Percentiles rank a stretch among this genome's conserved stretches.
phyloP scores from a whole-genome alignment of 2,113 vertebrate species.

The Engystomops pustulosus region DNA sequence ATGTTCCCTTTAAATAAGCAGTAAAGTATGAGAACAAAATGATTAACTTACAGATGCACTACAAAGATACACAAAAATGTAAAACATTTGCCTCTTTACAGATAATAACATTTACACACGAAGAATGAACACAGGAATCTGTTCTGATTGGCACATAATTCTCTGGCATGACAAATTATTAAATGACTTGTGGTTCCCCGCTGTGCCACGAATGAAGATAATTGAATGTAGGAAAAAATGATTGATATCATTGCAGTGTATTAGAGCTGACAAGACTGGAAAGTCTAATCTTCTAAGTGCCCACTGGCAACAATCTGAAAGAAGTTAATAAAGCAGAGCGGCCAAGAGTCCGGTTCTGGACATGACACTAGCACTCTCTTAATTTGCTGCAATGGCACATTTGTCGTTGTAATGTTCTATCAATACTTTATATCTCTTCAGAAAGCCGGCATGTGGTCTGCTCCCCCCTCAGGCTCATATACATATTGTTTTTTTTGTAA shows the following conservation, averaged over 20 bases:
- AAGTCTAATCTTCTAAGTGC: constrained; percentile 58
- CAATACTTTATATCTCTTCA: constrained; percentile 6
- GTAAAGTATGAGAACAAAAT: not conserved
- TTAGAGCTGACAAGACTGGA: constrained; percentile 49
- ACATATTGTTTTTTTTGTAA: constrained; percentile 19
- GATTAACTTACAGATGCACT: not conserved
- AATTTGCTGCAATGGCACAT: constrained; percentile 48
- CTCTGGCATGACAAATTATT: constrained; percentile 35
- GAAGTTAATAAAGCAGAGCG: constrained; percentile 44
- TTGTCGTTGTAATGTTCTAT: not conserved
- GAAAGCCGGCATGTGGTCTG: not conserved
- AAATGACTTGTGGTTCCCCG: constrained; percentile 37
- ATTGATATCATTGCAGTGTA: constrained; percentile 49
- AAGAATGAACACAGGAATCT: not conserved
- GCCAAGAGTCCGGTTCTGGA: constrained; percentile 40
- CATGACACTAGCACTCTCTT: constrained; percentile 28
- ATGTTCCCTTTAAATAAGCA: not conserved
- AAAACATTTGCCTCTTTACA: not conserved
- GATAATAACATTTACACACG: constrained; percentile 5
- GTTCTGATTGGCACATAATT: constrained; percentile 31
- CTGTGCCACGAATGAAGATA: constrained; percentile 41
- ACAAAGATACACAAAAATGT: not conserved
- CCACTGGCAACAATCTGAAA: constrained; percentile 47
- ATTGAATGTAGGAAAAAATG: constrained; percentile 44
- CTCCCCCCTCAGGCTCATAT: not conserved